phyloP scores from a whole-genome alignment of 1,140 invertebrate genomes.

The Dreissena polymorpha region DNA sequence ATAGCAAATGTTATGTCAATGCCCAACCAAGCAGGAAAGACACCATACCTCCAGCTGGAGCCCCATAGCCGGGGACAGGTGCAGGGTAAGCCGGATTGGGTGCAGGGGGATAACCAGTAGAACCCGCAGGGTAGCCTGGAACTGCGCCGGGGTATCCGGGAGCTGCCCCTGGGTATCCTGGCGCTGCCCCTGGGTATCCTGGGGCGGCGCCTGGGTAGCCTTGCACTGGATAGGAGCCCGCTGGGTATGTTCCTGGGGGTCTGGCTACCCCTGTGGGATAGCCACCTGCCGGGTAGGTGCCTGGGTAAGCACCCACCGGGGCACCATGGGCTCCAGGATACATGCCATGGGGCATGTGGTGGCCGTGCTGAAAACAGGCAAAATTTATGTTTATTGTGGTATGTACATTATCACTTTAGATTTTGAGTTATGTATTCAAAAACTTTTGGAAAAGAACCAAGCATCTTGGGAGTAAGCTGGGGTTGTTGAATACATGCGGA shows the following conservation, averaged over 20 bases:
- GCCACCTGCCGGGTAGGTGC: not conserved
- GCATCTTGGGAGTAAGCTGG: no score
- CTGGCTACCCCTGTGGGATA: constrained; percentile 43
- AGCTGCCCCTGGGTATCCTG: constrained; percentile 10
- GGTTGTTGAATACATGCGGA: no score
- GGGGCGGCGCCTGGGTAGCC: not conserved
- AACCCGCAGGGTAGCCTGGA: constrained; percentile 20
- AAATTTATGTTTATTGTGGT: not conserved
- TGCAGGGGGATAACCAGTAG: not conserved
- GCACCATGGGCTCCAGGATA: not conserved
- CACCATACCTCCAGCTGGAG: no score
- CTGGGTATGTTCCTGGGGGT: constrained; percentile 27
- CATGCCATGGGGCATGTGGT: constrained; percentile 3
- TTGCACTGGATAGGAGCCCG: not conserved
- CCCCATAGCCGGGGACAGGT: not conserved
- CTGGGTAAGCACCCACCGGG: constrained; percentile 32
- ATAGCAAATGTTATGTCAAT: no score
- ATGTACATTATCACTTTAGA: not conserved
- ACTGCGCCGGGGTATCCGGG: constrained; percentile 31
- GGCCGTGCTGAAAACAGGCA: not conserved
- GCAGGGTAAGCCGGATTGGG: constrained; percentile 19
- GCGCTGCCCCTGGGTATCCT: not conserved
- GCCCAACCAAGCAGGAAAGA: no score
- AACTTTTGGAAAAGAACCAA: not conserved
- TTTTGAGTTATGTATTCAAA: not conserved